These are phyloP conservation scores for Sebastes schlegelii DNA, from an alignment of 2,113 vertebrate species.

Conservation along the genomic window DNA sequence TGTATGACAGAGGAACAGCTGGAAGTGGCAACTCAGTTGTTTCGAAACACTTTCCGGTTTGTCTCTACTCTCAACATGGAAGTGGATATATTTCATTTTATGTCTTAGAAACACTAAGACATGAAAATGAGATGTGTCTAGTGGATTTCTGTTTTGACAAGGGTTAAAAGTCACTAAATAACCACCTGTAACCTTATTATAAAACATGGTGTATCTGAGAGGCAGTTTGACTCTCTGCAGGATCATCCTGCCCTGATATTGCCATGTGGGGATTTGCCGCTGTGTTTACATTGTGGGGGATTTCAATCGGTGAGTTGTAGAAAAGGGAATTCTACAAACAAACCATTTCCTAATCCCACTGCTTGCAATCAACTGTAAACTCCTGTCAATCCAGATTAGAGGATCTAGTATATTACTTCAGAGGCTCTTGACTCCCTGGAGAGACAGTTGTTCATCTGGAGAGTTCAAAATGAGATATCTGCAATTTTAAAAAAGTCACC, in stretches of 20 bases:
- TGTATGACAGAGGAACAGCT: conserved; percentile 60
- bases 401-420: conserved; percentile 65
- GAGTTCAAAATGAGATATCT: conserved; percentile 9
- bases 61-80: conserved; percentile 1
- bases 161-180: not conserved
- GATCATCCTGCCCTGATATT: not conserved
- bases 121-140: not conserved
- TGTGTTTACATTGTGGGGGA: conserved; percentile 46
- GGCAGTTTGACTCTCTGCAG: not conserved
- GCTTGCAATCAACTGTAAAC: conserved; percentile 68
- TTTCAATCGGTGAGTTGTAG: conserved; percentile 46
- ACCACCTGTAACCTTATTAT: not conserved
- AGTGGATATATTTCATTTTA: not conserved
- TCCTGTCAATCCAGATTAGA: conserved; percentile 76
- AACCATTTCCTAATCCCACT: conserved; percentile 69
- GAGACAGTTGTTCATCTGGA: conserved; percentile 47
- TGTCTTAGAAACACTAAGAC: not conserved
- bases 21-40: conserved; percentile 60
- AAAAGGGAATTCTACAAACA: conserved; percentile 65
- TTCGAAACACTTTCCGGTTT: conserved; percentile 60
- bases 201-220: conserved; percentile 2
- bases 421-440: conserved; percentile 15
- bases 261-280: conserved; percentile 40
- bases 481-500: not conserved
- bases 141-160: not conserved